Evolutionary conservation across 2,888 invertebrate genomes (phyloP).

Genomic region (Uloborus plumipes): DNA sequence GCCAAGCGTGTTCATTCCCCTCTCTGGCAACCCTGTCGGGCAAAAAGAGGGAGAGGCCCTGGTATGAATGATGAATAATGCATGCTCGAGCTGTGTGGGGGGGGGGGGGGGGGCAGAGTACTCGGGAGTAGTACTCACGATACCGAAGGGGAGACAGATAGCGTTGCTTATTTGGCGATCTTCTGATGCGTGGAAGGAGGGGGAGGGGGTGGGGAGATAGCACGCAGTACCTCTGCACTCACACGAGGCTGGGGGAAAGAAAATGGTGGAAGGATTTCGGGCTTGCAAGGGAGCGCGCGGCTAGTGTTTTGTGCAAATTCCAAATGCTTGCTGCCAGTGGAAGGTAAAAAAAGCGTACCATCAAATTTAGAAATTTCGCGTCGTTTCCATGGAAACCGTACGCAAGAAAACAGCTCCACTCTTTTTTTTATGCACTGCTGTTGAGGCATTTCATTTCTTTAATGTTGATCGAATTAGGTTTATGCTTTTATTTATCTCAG

Average conservation of each 20-base stretch:
- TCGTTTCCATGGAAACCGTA: too few relatives aligned
- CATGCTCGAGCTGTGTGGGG: constrained; percentile 15
- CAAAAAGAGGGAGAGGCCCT: constrained; percentile 29
- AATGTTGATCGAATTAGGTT: too few relatives aligned
- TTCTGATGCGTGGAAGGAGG: constrained; percentile 27
- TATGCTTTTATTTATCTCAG: too few relatives aligned
- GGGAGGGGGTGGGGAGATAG: constrained; percentile 15
- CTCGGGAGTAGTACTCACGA: constrained; percentile 11
- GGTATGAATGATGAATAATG: constrained; percentile 54
- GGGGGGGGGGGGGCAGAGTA: constrained; percentile 12
- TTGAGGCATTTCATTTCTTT: too few relatives aligned
- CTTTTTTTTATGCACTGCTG: too few relatives aligned
- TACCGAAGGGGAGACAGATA: constrained; percentile 12
- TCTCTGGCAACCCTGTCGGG: constrained; percentile 26
- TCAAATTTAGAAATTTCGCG: too few relatives aligned
- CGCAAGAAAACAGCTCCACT: too few relatives aligned
- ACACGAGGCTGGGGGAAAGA: constrained; percentile 14
- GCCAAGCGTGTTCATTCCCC: constrained; percentile 17
- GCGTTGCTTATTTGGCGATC: constrained; percentile 46
- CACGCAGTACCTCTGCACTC: constrained; percentile 30
- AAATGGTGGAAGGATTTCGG: constrained; percentile 31
- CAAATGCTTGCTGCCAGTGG: too few relatives aligned
- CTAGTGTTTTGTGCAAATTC: too few relatives aligned
- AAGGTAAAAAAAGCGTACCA: too few relatives aligned
- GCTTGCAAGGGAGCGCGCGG: neutral